These are phyloP conservation scores for Rhinatrema bivittatum DNA, from an alignment of 2,797 vertebrate genomes.

Conservation along the genomic window DNA sequence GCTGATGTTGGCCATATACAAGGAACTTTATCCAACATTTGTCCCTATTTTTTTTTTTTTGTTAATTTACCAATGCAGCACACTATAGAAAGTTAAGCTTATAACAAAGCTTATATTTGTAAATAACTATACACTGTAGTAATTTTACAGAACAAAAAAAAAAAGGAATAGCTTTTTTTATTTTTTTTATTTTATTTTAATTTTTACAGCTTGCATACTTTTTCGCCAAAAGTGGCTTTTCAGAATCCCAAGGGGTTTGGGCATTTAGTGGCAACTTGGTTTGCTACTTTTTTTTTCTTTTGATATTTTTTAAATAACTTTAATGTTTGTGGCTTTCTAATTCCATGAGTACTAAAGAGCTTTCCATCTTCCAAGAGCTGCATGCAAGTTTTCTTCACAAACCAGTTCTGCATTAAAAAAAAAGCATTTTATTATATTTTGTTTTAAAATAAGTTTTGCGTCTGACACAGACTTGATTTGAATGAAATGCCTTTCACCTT, in stretches of 20 bases:
- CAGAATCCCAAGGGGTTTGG: constrained; percentile 60
- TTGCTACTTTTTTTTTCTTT: constrained; percentile 10
- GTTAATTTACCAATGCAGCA: constrained; percentile 63
- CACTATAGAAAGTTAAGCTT: constrained; percentile 83
- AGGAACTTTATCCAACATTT: constrained; percentile 66
- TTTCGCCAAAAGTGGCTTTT: constrained; percentile 52
- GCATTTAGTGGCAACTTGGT: constrained; percentile 52
- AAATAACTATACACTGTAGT: constrained; percentile 89
- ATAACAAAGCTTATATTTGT: constrained; percentile 93
- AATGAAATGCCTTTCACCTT: constrained; percentile 56
- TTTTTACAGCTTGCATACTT: constrained; percentile 86
- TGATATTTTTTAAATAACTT: constrained; percentile 24
- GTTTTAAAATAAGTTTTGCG: constrained; percentile 46
- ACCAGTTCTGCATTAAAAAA: constrained; percentile 43
- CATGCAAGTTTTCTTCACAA: constrained; percentile 54
- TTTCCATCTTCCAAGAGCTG: constrained; percentile 43
- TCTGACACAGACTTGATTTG: constrained; percentile 54
- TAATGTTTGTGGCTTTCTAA: constrained; percentile 43
- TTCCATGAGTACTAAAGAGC: constrained; percentile 50
- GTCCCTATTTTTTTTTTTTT: constrained; percentile 47
- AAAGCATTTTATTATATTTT: constrained; percentile 34
- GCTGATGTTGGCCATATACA: constrained; percentile 89
- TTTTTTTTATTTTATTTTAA: constrained; percentile 41
- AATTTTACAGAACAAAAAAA: constrained; percentile 79
- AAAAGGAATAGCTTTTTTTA: constrained; percentile 61